A percentile compares a stretch with the other conserved stretches of the same genome.
These are phyloP conservation scores for Acanthosepion pharaonis DNA, from an alignment of 2,888 invertebrate genomes.

Conservation along the genomic window DNA sequence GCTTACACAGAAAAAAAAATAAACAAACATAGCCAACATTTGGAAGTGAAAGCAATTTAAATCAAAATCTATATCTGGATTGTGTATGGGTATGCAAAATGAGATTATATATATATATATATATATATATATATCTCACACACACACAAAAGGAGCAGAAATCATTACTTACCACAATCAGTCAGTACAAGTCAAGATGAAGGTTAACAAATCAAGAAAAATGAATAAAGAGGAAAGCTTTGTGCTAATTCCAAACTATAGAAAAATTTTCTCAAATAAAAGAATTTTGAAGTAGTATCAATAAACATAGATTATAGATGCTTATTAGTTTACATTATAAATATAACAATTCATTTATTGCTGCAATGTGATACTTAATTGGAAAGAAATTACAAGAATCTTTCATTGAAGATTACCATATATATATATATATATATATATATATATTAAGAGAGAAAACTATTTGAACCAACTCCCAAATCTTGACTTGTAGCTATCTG, in stretches of 20 bases:
- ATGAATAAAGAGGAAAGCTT: background rate
- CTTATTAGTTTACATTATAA: no score
- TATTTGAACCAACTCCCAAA: no score
- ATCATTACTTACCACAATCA: background rate
- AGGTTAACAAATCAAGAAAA: background rate
- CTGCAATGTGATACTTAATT: no score
- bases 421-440: no score
- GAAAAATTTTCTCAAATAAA: background rate
- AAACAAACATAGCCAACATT: background rate
- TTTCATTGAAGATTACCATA: no score
- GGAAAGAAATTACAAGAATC: no score
- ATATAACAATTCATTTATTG: no score
- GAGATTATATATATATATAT: background rate
- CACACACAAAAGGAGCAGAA: background rate
- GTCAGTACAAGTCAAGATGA: background rate
- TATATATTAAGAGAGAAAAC: no score
- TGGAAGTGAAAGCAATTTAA: background rate
- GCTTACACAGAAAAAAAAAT: background rate
- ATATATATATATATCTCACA: no score
- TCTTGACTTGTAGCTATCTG: no score
- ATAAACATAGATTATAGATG: no score
- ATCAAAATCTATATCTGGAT: background rate
- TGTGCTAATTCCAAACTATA: background rate
- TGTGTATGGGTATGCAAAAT: background rate
- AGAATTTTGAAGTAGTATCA: background rate